Evolutionary conservation across 2,888 invertebrate species (phyloP).

Genomic region (Lysandra bellargus): DNA sequence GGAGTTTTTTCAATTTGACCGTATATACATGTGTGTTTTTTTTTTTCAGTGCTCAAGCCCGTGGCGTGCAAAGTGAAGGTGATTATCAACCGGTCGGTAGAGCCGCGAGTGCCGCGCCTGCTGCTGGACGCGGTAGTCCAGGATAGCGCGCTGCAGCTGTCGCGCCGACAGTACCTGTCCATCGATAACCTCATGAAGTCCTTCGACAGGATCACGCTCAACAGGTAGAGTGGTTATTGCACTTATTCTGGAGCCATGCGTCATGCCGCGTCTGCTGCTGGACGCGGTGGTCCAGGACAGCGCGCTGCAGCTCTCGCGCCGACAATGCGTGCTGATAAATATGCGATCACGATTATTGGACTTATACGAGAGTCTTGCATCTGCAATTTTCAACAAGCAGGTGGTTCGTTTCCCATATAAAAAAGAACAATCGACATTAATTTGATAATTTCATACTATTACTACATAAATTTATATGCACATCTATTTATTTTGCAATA

Average conservation of each 20-base stretch:
- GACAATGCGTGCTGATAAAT: too few relatives aligned
- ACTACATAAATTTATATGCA: too few relatives aligned
- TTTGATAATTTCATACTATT: too few relatives aligned
- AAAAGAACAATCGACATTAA: too few relatives aligned
- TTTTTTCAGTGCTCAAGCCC: slow-evolving; percentile 90
- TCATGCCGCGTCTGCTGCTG: slow-evolving; percentile 82
- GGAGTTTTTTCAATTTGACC: too few relatives aligned
- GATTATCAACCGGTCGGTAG: slow-evolving; percentile 84
- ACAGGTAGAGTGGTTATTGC: slow-evolving; percentile 71
- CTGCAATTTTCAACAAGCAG: too few relatives aligned
- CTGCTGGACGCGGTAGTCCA: slow-evolving; percentile 85
- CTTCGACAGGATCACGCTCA: slow-evolving; percentile 83
- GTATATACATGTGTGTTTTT: too few relatives aligned
- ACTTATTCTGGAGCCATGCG: slow-evolving; percentile 66
- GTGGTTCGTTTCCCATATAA: too few relatives aligned
- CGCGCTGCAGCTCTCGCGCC: slow-evolving; percentile 85
- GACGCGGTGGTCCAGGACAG: slow-evolving; percentile 88
- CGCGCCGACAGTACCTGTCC: slow-evolving; percentile 85
- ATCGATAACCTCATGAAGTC: slow-evolving; percentile 79
- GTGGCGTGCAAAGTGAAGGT: slow-evolving; percentile 89
- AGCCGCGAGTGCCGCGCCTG: slow-evolving; percentile 82
- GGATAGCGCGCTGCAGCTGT: slow-evolving; percentile 87
- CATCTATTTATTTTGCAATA: too few relatives aligned
- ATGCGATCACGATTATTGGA: too few relatives aligned
- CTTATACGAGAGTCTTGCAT: too few relatives aligned